Evolutionary conservation across 2,113 vertebrate genomes (phyloP).

Genomic region (Eudorcas thomsonii): DNA sequence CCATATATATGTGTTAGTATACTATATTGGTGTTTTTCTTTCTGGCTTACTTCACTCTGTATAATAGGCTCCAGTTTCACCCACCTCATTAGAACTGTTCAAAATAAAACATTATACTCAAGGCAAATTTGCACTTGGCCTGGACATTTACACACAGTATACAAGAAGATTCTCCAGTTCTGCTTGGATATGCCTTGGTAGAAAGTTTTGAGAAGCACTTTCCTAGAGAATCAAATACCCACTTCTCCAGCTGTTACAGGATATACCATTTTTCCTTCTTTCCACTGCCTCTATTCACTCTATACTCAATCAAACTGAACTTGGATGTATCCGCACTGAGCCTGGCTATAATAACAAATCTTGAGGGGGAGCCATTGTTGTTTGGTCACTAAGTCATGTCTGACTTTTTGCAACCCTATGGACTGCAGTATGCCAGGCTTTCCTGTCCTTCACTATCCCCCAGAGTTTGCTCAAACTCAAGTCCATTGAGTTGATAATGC

Average conservation of each 20-base stretch:
- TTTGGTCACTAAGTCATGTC: neutral
- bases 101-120: neutral
- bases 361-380: neutral
- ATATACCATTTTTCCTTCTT: accelerated
- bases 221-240: neutral
- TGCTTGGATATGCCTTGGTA: neutral
- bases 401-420: neutral
- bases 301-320: neutral
- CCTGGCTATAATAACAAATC: neutral
- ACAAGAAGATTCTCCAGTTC: neutral
- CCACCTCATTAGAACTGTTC: too few relatives aligned
- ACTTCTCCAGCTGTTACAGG: neutral
- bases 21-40: too few relatives aligned
- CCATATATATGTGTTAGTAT: too few relatives aligned
- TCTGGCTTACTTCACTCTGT: too few relatives aligned
- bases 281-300: neutral
- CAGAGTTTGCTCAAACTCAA: neutral
- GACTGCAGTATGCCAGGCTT: neutral
- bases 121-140: neutral
- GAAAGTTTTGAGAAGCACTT: neutral
- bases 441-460: neutral
- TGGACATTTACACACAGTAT: too few relatives aligned
- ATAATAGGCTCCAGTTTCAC: too few relatives aligned
- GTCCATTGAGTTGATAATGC: neutral
- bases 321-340: neutral